Evolutionary conservation across 2,888 invertebrate species (phyloP).

Genomic region (Neria commutata): DNA sequence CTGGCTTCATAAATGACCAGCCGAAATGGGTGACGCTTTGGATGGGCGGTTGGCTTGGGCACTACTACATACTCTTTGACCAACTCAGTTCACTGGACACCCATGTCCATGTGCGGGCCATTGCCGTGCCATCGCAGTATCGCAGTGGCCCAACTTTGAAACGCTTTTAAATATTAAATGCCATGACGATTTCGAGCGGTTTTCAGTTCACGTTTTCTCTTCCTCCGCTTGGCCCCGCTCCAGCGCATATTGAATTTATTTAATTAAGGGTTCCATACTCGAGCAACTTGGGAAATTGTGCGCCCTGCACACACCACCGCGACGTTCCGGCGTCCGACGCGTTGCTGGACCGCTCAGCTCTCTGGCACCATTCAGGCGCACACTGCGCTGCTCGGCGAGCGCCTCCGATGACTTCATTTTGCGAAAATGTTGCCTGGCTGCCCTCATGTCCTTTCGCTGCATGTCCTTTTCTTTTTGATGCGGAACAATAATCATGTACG

Average conservation of each 20-base stretch:
- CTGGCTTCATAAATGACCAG: slow-evolving; percentile 43
- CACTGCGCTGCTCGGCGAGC: slow-evolving; percentile 23
- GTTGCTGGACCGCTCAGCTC: neutral
- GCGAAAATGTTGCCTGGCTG: slow-evolving; percentile 37
- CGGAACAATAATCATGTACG: slow-evolving; percentile 43
- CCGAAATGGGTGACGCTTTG: neutral
- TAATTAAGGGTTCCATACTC: slow-evolving; percentile 56
- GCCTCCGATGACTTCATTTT: slow-evolving; percentile 56
- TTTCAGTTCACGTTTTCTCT: slow-evolving; percentile 20
- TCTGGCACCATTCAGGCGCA: no score
- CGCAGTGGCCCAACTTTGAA: slow-evolving; percentile 41
- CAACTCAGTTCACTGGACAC: neutral
- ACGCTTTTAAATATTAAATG: slow-evolving; percentile 60
- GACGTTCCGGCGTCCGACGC: neutral
- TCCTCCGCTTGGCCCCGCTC: no score
- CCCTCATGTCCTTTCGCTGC: slow-evolving; percentile 9
- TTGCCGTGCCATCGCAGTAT: slow-evolving; percentile 27
- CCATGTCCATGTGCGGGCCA: slow-evolving; percentile 15
- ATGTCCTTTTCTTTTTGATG: neutral
- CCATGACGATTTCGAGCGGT: slow-evolving; percentile 51
- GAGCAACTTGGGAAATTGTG: slow-evolving; percentile 15
- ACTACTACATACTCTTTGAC: neutral
- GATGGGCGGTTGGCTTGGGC: neutral
- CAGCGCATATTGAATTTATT: slow-evolving; percentile 61
- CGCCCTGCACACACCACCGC: neutral